Base-by-base conservation (phyloP, 1,140 invertebrate genomes). In the Drosophila prosaltans region DNA sequence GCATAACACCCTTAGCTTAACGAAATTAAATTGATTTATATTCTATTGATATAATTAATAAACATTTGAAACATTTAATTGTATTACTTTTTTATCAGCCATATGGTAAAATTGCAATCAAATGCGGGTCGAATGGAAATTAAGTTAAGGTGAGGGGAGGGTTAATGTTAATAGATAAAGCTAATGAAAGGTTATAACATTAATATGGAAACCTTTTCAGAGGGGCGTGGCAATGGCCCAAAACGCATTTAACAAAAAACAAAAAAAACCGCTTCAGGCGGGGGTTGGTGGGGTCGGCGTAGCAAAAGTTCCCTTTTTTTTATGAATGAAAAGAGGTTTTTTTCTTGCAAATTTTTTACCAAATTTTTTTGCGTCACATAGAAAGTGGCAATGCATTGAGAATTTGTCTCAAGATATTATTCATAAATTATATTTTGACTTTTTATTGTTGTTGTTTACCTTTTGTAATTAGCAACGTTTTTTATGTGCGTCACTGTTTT, bases 301-400 rank as follows among this genome's bases (percentile, higher is more conserved):
- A 11, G 26, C 11, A 55, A 40, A 39, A 32, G 32, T 67, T 54
- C 59, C 64, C 65, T 74, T 61, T 74, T 84, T 36, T 84, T 84
- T 85, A 84, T 84, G 81, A 84, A 84, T 84, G 81, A 78, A 83
- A 78, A 83, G 54, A 63, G 2, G 2, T 7, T 2, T 4, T 51
- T 26, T 24, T 24, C 32, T 36, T 36, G 32, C 32, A 36, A 36
- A 36, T 45, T 26, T 26, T 26, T 24, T 5, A 2, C 10, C 2
- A 21, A 7, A 26, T 60, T 65, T 68, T 63, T 43, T 39, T 62
- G 61, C 72, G 69, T 74, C 72, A 71, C 70, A 43, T 28, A 16
- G 64, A 69, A 68, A 39, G 32, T 36, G 32, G 32, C 32, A 36
- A 4, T 36, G 32, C 32, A 36, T 7, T 36, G 32, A 2, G 32